phyloP scores from a whole-genome alignment of 2,797 vertebrate genomes.

The Emydoidea blandingii region DNA sequence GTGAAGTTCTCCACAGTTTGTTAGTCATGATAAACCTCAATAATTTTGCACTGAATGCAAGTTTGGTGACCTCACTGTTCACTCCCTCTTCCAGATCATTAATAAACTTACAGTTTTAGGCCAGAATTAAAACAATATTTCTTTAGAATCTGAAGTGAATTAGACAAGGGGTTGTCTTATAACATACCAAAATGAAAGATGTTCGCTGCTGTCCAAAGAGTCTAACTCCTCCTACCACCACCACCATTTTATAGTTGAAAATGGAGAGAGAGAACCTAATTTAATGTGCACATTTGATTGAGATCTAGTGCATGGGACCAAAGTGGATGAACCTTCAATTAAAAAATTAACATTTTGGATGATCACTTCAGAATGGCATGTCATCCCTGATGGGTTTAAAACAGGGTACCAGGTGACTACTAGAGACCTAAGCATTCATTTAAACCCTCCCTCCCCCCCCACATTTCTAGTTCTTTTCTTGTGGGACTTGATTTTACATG shows the following conservation, averaged over 20 bases:
- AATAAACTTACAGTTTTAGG: neutral
- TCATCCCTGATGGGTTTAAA: fast-evolving
- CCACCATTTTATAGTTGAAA: neutral
- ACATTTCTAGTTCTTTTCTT: neutral
- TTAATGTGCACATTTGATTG: neutral
- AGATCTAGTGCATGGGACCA: neutral
- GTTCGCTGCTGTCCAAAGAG: neutral
- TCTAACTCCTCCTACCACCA: neutral
- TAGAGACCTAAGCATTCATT: neutral
- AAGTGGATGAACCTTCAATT: neutral
- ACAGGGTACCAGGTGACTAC: fast-evolving
- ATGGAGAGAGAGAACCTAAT: neutral
- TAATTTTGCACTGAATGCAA: neutral
- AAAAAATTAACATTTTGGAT: neutral
- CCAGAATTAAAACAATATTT: neutral
- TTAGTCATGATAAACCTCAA: neutral
- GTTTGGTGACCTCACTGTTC: neutral
- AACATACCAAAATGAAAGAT: neutral
- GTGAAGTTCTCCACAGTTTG: neutral
- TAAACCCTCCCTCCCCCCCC: neutral
- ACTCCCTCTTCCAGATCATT: neutral
- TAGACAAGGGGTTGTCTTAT: neutral
- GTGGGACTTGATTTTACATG: neutral
- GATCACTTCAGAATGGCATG: neutral
- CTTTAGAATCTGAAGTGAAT: neutral